These are phyloP conservation scores for Syncerus caffer DNA, from an alignment of 2,797 vertebrate species.

Conservation along the genomic window DNA sequence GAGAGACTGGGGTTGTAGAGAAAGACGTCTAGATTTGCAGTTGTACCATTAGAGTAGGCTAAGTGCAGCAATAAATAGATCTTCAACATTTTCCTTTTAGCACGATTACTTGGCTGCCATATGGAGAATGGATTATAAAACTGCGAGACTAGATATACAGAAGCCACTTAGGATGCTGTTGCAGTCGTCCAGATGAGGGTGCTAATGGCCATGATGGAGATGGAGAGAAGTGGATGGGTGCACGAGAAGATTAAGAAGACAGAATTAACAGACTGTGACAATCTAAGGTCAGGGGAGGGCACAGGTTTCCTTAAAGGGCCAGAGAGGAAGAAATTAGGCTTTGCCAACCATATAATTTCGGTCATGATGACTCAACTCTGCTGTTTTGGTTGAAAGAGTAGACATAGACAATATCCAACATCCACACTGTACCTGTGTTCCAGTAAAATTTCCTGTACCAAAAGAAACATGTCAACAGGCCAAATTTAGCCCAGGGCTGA, in stretches of 20 bases:
- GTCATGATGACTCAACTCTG: not conserved
- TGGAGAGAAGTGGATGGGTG: not conserved
- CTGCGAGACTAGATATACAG: not conserved
- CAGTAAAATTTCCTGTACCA: not conserved
- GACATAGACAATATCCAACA: not conserved
- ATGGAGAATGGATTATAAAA: not conserved
- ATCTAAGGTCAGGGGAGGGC: not conserved
- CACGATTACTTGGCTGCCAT: constrained; percentile 3
- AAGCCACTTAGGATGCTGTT: not conserved
- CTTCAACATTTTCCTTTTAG: not conserved
- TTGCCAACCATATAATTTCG: not conserved
- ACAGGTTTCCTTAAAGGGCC: not conserved
- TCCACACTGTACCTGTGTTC: not conserved
- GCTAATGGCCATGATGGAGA: not conserved
- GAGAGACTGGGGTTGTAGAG: not conserved
- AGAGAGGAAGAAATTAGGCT: not conserved
- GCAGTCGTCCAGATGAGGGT: not conserved
- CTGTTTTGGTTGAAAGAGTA: not conserved
- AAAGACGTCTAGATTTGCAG: not conserved
- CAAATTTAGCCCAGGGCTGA: not conserved
- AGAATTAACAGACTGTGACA: not conserved
- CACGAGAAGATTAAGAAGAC: not conserved
- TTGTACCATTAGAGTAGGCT: not conserved
- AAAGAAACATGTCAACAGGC: not conserved
- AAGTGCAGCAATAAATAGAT: not conserved